Evolutionary conservation across 2,113 vertebrate genomes (phyloP).

Genomic region (Actenoides hombroni): DNA sequence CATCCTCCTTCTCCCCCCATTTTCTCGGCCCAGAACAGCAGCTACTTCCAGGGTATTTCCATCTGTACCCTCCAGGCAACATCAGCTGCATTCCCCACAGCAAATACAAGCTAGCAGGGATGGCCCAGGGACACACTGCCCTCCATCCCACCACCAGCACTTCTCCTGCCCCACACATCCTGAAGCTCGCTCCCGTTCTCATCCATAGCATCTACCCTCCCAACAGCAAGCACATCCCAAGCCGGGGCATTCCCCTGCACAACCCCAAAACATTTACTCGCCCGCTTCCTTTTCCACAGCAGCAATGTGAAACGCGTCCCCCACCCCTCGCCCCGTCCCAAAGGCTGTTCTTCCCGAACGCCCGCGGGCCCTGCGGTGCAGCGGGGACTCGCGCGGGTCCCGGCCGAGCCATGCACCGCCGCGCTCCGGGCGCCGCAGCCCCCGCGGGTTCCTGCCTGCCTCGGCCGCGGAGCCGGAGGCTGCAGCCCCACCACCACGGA

Average conservation of each 20-base stretch:
- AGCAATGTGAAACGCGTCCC: not conserved
- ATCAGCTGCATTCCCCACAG: not conserved
- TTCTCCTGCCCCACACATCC: not conserved
- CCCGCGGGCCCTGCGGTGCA: not conserved
- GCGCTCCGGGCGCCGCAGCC: not conserved
- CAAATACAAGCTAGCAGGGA: not conserved
- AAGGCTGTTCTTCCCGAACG: not conserved
- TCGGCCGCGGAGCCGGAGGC: not conserved
- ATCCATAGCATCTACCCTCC: not conserved
- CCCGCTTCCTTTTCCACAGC: not conserved
- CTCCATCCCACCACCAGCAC: not conserved
- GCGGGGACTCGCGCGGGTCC: not conserved
- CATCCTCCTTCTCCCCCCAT: not conserved
- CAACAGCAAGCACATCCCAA: not conserved
- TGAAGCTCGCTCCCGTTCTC: not conserved
- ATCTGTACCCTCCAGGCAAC: conserved; percentile 1
- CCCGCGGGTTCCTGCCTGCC: not conserved
- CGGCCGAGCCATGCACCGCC: not conserved
- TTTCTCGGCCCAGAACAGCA: not conserved
- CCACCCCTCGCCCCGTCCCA: not conserved
- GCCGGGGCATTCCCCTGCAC: not conserved
- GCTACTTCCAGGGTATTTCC: not conserved
- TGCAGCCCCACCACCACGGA: no score
- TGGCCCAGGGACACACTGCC: not conserved
- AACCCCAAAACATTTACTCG: not conserved